Evolutionary conservation across 2,797 vertebrate genomes (phyloP).

Genomic region (Poecilia picta): DNA sequence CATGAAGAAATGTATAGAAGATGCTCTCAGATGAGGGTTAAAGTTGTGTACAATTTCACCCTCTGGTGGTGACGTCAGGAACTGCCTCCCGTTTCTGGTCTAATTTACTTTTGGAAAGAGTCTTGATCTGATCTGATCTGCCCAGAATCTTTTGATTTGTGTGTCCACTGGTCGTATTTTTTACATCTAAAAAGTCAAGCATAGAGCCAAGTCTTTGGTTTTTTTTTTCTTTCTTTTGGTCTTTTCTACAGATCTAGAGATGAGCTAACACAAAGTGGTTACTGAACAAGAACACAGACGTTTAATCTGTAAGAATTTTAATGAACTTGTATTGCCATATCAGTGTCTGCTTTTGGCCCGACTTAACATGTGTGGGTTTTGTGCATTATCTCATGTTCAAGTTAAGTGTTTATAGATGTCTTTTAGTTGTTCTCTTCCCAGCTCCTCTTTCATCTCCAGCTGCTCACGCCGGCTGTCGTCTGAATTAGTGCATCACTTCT

Average conservation of each 20-base stretch:
- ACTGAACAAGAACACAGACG: not conserved
- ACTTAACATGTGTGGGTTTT: not conserved
- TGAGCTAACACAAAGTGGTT: not conserved
- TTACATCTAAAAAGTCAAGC: not conserved
- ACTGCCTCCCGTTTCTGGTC: not conserved
- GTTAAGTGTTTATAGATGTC: constrained; percentile 1
- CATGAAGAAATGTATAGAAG: not conserved
- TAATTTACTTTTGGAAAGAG: not conserved
- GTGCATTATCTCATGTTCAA: constrained; percentile 14
- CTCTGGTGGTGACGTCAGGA: constrained; percentile 34
- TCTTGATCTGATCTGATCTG: not conserved
- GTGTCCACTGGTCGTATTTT: not conserved
- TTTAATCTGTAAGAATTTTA: not conserved
- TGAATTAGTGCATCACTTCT: constrained; percentile 24
- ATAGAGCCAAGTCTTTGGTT: not conserved
- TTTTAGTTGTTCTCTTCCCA: constrained; percentile 3
- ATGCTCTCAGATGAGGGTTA: not conserved
- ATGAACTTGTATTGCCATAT: not conserved
- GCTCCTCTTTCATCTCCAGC: constrained; percentile 36
- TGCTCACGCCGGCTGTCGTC: constrained; percentile 30
- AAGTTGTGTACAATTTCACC: constrained; percentile 20
- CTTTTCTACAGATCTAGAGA: not conserved
- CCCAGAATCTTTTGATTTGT: not conserved
- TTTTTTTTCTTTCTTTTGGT: not conserved
- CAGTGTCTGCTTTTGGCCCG: not conserved